Base-by-base conservation (phyloP, 2,113 vertebrate genomes). In the Lucifuga dentata region DNA sequence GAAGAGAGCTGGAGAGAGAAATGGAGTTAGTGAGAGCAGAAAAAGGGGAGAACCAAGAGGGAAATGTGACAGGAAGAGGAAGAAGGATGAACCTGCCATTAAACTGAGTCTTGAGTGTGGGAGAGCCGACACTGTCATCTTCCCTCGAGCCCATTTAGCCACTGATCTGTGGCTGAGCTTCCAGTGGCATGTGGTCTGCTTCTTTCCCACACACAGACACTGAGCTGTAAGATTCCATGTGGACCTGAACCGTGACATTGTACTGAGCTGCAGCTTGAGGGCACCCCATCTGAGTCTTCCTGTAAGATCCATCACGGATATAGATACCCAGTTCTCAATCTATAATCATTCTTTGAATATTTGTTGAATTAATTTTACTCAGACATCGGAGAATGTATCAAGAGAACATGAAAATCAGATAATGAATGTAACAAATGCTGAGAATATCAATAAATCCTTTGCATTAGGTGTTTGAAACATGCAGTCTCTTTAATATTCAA, bases 121-220 rank as follows among this genome's bases (percentile, higher is more conserved):
- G 67, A 20, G 48, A 72, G 46, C 33, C 6, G 40, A 65, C 67
- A 36, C 63, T 76, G 83, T 78, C 72, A 66, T 75, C 55, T 59
- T 56, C 78, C 85, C 80, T 52, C 16, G 17, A 86, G 82, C 73
- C 52, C 72, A 72, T 78, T 79, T 76, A 83, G 72, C 61, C 68
- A 63, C 68, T 88, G 84, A 80, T 85, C 80, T 83, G 69, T 67
- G 48, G 64, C 72, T 48, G 78, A 87, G 82, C 84, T 69, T 81
- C 59, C 38, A 3, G 44, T 75, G 76, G 63, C 79, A 73, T 79
- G 76, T 76, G 66, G 61, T 68, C 65, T 19, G 51, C 70, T 76
- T 68, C 73, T 72, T 40, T 64, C 73, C 66, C 84, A 81, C 81
- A 61, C 74, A 87, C 4, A 76, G 38, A 60, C 67, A 9, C 51